Evolutionary conservation across 2,113 vertebrate genomes (phyloP).

Genomic region (Cromileptes altivelis): DNA sequence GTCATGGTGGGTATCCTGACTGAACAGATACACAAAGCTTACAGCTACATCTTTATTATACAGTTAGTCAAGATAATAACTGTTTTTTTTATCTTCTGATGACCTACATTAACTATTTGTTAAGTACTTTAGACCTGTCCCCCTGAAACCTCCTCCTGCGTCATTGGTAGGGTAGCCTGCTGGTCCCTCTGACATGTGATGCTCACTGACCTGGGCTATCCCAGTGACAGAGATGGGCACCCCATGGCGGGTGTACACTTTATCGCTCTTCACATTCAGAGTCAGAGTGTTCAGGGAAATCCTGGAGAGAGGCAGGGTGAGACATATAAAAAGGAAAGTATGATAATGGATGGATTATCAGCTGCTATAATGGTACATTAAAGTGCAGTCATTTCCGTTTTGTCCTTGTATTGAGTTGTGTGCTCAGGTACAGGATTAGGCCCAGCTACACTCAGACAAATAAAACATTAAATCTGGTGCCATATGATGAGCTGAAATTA

Average conservation of each 20-base stretch:
- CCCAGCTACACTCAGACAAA: background rate
- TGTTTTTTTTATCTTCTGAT: background rate
- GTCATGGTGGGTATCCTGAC: no score
- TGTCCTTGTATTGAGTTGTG: background rate
- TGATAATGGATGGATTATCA: constrained; percentile 10
- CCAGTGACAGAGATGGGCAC: constrained; percentile 95
- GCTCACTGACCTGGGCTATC: constrained; percentile 90
- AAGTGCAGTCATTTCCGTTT: background rate
- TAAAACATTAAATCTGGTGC: background rate
- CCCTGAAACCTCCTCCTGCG: background rate
- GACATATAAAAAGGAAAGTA: background rate
- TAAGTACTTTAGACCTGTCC: background rate
- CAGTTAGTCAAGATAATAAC: background rate
- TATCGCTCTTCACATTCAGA: constrained; percentile 95
- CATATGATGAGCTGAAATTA: background rate
- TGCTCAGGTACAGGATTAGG: background rate
- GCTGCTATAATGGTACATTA: constrained; percentile 25
- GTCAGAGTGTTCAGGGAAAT: constrained; percentile 95
- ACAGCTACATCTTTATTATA: background rate
- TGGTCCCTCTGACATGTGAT: background rate
- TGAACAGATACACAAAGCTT: background rate
- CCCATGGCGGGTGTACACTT: constrained; percentile 93
- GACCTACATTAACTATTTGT: background rate
- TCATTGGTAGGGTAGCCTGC: no score
- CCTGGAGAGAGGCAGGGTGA: constrained; percentile 70